Evolutionary conservation across 2,113 vertebrate species (phyloP), one percentile per base, ranked within the genome.

Genomic region (Gadus chalcogrammus): DNA sequence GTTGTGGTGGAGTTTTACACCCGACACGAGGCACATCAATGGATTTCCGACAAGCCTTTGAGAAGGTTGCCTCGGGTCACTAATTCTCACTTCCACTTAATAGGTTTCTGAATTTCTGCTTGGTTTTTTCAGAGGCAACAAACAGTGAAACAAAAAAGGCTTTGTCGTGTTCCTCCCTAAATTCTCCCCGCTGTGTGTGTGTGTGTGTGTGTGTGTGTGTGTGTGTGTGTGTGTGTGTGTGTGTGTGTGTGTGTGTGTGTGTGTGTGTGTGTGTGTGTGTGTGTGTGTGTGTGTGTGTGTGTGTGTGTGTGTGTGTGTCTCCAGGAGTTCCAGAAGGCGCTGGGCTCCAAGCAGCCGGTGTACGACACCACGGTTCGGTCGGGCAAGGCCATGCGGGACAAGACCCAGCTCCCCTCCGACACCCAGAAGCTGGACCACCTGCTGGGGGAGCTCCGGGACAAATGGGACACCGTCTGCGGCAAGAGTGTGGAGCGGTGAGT

Each of bases 401-500:
- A 98, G 77, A 93, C 97, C 28, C 88, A 93, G 82, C 93, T 97
- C 60, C 69, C 93, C 5, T 93, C 93, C 53, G 97, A 99, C 89
- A 90, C 91, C 12, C 96, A 98, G 75, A 97, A 93, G 68, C 90
- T 99, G 80, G 97, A 99, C 79, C 92, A 98, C 64, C 87, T 98
- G 55, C 85, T 99, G 74, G 96, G 96, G 72, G 97, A 99, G 83
- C 93, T 99, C 70, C 91, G 97, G 18, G 97, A 99, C 88, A 99
- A 96, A 77, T 99, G 97, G 97, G 97, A 99, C 91, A 99, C 97
- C 0, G 97, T 98, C 74, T 99, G 97, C 2, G 97, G 97, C 28
- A 99, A 99, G 86, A 99, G 97, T 0, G 97, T 99, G 61, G 97
- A 99, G 77, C 96, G 97, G 97, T 97, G 35, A 91, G 61, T n/a